Evolutionary conservation across 2,888 invertebrate genomes (phyloP).

Genomic region (Pristionchus japonicus): DNA sequence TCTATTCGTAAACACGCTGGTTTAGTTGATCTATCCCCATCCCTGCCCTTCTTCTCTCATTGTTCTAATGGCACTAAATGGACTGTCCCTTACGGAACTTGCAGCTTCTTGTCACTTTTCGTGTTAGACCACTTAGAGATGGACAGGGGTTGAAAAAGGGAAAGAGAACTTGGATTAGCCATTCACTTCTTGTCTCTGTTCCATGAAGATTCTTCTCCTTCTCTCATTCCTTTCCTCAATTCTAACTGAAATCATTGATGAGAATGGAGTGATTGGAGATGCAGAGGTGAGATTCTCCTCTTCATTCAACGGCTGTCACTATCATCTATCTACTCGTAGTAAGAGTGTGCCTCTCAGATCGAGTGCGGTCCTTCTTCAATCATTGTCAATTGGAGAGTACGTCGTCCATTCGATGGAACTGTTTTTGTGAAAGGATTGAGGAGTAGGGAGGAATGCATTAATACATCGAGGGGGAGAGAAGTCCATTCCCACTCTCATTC

Average conservation of each 20-base stretch:
- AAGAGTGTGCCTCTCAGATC: neutral
- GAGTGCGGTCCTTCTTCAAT: slow-evolving; percentile 32
- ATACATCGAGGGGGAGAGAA: slow-evolving; percentile 18
- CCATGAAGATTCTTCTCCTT: neutral
- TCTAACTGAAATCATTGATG: neutral
- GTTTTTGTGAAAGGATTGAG: slow-evolving; percentile 29
- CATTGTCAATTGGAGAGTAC: slow-evolving; percentile 24
- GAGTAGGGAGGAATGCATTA: neutral
- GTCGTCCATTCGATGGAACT: neutral
- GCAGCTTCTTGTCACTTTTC: slow-evolving; percentile 23
- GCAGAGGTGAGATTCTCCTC: neutral
- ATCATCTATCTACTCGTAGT: too few relatives aligned
- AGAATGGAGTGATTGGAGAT: slow-evolving; percentile 20
- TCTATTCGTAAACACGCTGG: too few relatives aligned
- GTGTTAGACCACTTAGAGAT: slow-evolving; percentile 40
- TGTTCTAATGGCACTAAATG: slow-evolving; percentile 15
- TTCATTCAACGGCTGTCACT: neutral
- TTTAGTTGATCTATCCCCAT: too few relatives aligned
- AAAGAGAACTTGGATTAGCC: slow-evolving; percentile 5
- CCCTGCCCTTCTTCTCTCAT: neutral
- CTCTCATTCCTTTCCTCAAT: neutral
- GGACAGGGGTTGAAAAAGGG: neutral
- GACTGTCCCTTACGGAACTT: neutral
- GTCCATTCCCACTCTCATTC: neutral
- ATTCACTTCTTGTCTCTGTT: neutral